Evolutionary conservation across 2,113 vertebrate genomes (phyloP).

Genomic region (Lanius ludovicianus): DNA sequence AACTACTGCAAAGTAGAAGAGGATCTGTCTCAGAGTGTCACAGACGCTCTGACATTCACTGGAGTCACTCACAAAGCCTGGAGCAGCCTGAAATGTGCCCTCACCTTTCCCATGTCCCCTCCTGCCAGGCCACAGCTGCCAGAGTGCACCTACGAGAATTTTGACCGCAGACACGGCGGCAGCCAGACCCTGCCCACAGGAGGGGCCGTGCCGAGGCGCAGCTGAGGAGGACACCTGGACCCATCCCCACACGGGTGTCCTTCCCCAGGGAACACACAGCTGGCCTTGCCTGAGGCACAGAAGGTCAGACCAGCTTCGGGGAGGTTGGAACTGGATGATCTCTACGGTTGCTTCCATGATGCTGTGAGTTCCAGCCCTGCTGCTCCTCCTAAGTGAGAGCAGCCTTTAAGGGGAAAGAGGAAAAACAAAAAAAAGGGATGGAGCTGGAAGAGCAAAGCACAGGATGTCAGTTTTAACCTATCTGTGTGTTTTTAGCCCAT

Average conservation of each 20-base stretch:
- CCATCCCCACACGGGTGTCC: neutral
- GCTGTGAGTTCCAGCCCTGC: neutral
- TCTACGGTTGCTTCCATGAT: neutral
- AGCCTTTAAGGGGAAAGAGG: neutral
- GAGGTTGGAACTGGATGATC: neutral
- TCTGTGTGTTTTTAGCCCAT: neutral
- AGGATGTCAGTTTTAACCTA: neutral
- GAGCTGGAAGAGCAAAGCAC: neutral
- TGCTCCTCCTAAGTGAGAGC: neutral
- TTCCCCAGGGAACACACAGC: neutral
- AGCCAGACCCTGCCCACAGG: neutral
- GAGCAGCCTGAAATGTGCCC: neutral
- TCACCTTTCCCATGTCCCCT: neutral
- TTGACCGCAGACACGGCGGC: neutral
- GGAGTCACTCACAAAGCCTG: neutral
- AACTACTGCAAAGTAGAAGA: neutral
- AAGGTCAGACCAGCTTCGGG: neutral
- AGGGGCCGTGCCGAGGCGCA: neutral
- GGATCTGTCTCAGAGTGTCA: accelerated
- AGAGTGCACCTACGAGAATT: conserved; percentile 77
- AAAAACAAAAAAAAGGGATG: neutral
- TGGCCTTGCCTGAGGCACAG: neutral
- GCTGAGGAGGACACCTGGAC: neutral
- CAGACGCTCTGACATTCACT: accelerated
- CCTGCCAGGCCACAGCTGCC: conserved; percentile 61